Evolutionary conservation across 2,888 invertebrate species (phyloP).

Genomic region (Heliothis peltigera): DNA sequence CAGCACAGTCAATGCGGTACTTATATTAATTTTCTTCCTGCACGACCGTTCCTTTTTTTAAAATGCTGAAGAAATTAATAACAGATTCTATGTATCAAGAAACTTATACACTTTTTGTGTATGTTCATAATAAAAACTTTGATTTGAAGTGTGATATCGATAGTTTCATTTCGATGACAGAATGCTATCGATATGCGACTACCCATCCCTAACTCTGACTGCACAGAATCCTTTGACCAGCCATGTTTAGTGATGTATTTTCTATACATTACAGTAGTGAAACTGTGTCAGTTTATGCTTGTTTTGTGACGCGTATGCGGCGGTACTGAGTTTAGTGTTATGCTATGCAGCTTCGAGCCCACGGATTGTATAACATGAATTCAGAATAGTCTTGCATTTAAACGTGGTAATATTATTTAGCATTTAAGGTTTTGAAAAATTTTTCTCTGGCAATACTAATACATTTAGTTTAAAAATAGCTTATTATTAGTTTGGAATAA

Average conservation of each 20-base stretch:
- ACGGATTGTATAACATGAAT: conserved; percentile 27
- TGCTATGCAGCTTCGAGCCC: conserved; percentile 11
- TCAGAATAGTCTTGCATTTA: conserved; percentile 10
- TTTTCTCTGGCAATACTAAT: not conserved
- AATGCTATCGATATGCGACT: conserved; percentile 27
- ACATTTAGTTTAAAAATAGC: no score
- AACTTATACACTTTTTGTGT: not conserved
- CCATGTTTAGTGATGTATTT: conserved; percentile 46
- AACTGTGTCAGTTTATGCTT: conserved; percentile 10
- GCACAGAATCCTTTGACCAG: conserved; percentile 35
- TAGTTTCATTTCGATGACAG: not conserved
- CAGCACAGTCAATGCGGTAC: no score
- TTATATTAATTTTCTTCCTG: not conserved
- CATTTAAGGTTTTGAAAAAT: not conserved
- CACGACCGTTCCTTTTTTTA: not conserved
- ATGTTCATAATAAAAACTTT: no score
- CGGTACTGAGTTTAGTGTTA: conserved; percentile 7
- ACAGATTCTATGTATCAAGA: not conserved
- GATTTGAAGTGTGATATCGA: not conserved
- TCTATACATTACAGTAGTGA: conserved; percentile 28
- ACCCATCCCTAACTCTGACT: conserved; percentile 51
- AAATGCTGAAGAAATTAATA: no score
- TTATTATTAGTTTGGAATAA: no score
- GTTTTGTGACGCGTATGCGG: conserved; percentile 1
- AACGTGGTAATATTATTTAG: not conserved